A percentile compares a stretch with the other conserved stretches of the same genome.
Conservation (phyloP, 1,140 invertebrate species). For the Lucilia cuprina region DNA sequence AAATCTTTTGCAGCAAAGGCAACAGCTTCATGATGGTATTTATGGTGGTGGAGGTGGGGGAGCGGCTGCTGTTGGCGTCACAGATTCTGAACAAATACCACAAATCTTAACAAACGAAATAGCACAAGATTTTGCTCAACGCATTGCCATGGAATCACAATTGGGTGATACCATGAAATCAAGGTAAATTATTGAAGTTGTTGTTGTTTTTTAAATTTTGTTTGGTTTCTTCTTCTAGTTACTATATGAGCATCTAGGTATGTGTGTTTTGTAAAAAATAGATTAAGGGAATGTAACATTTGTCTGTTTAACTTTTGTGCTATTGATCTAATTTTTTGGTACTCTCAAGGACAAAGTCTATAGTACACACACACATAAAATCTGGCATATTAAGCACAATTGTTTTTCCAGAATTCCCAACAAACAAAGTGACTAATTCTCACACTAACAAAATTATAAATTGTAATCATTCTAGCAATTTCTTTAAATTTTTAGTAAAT, state of each 20-base stretch:
- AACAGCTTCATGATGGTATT: not conserved
- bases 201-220: not conserved
- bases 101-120: slow-evolving; percentile 47
- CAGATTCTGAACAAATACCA: slow-evolving; percentile 10
- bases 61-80: not conserved
- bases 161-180: slow-evolving; percentile 57
- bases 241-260: not conserved
- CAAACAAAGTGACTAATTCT: too few relatives aligned
- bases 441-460: too few relatives aligned
- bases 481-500: too few relatives aligned
- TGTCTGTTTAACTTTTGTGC: not conserved
- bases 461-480: too few relatives aligned
- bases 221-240: not conserved
- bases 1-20: not conserved
- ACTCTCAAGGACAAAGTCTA: not conserved
- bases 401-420: too few relatives aligned
- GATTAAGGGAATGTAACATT: not conserved
- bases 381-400: not conserved
- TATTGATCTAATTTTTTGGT: too few relatives aligned
- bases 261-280: too few relatives aligned
- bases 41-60: not conserved
- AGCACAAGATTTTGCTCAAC: slow-evolving; percentile 51
- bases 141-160: slow-evolving; percentile 60
- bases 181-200: slow-evolving; percentile 42
- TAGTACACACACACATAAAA: not conserved